A percentile compares a stretch with the other conserved stretches of the same genome.
Evolutionary conservation across 2,888 invertebrate species (phyloP).

Genomic region (Chrysolina americana): DNA sequence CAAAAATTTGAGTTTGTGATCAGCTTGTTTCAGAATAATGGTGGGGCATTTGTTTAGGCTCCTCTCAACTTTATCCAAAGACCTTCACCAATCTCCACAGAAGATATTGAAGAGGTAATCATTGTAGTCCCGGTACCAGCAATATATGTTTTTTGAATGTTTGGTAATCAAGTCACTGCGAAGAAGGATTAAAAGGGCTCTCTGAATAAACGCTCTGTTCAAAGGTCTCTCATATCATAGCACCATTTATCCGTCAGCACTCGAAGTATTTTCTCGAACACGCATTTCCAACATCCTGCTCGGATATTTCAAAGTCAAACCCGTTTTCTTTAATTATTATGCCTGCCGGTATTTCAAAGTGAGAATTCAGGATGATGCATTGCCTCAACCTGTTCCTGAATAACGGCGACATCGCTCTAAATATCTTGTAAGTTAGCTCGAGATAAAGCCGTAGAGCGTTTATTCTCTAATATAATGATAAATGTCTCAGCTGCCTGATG

Average conservation of each 20-base stretch:
- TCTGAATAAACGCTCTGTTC: not conserved
- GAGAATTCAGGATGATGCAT: constrained; percentile 59
- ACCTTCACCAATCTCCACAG: too few relatives aligned
- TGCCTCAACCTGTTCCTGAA: constrained; percentile 62
- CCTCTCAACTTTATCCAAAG: too few relatives aligned
- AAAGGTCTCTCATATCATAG: not conserved
- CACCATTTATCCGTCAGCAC: not conserved
- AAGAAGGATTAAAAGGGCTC: too few relatives aligned
- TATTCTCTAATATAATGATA: constrained; percentile 57
- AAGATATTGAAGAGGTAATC: too few relatives aligned
- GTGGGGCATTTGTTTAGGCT: too few relatives aligned
- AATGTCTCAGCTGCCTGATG: constrained; percentile 54
- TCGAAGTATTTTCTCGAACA: not conserved
- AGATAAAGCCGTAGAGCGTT: constrained; percentile 54
- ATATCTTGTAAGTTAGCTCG: constrained; percentile 61
- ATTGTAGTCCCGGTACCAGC: too few relatives aligned
- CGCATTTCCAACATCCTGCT: constrained; percentile 30
- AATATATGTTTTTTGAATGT: too few relatives aligned
- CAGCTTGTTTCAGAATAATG: too few relatives aligned
- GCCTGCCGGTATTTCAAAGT: constrained; percentile 44
- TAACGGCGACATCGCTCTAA: constrained; percentile 60
- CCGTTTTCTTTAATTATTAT: constrained; percentile 41
- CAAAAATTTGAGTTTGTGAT: too few relatives aligned
- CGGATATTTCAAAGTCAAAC: constrained; percentile 31
- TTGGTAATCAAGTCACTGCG: too few relatives aligned